Conservation (phyloP, 1,140 invertebrate genomes). For the Chionoecetes opilio region DNA sequence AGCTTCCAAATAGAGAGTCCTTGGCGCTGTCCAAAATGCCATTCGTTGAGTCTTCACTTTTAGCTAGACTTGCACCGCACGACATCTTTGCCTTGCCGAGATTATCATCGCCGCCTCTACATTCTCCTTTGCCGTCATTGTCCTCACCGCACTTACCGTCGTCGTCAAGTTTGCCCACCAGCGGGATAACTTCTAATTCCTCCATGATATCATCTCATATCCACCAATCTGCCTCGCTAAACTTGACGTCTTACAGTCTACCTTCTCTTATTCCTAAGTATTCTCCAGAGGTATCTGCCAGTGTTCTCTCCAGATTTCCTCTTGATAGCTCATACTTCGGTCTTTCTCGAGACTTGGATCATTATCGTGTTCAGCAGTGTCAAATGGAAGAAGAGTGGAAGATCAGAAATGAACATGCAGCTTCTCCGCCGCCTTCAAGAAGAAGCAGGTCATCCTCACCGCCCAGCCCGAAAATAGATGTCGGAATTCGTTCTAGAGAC, state of each 20-base stretch:
- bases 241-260: slow-evolving; percentile 57
- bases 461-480: slow-evolving; percentile 75
- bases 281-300: slow-evolving; percentile 64
- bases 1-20: slow-evolving; percentile 61
- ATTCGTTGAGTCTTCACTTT: slow-evolving; percentile 58
- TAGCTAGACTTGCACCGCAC: slow-evolving; percentile 63
- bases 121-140: slow-evolving; percentile 58
- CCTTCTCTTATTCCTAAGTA: slow-evolving; percentile 72
- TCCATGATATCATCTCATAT: slow-evolving; percentile 64
- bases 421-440: slow-evolving; percentile 60
- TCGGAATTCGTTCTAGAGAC: slow-evolving; percentile 71
- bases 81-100: slow-evolving; percentile 64
- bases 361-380: slow-evolving; percentile 60
- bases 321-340: slow-evolving; percentile 72
- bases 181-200: slow-evolving; percentile 24
- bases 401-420: slow-evolving; percentile 60
- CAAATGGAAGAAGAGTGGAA: slow-evolving; percentile 61
- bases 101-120: slow-evolving; percentile 62
- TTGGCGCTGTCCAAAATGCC: slow-evolving; percentile 68
- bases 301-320: slow-evolving; percentile 68
- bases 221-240: slow-evolving; percentile 62
- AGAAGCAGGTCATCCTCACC: slow-evolving; percentile 67
- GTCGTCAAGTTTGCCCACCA: slow-evolving; percentile 62
- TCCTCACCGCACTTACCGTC: slow-evolving; percentile 56
- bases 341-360: slow-evolving; percentile 65